Percentiles rank a stretch among this genome's conserved stretches.
These are phyloP conservation scores for Apodemus speciosus DNA, from an alignment of 2,113 vertebrate genomes.

Conservation along the genomic window DNA sequence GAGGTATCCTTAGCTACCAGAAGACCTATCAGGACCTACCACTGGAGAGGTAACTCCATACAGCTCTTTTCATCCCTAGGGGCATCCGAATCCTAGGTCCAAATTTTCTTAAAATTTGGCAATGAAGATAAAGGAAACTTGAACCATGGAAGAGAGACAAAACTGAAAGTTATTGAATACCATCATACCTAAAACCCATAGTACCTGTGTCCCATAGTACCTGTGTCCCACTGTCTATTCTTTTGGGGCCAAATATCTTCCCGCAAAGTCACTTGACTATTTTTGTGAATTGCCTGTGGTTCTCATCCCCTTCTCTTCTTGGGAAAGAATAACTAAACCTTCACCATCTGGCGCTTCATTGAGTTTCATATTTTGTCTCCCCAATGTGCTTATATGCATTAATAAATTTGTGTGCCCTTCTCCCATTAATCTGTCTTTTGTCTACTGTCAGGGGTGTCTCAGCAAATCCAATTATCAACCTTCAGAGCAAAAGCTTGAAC, in stretches of 20 bases:
- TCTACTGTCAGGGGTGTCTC: neutral
- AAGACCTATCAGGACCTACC: neutral
- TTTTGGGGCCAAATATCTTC: neutral
- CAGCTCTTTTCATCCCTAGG: neutral
- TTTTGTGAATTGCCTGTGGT: neutral
- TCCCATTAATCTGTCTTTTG: neutral
- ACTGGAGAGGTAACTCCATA: neutral
- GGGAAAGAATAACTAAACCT: neutral
- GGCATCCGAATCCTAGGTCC: too few relatives aligned
- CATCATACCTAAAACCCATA: neutral
- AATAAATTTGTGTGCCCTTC: neutral
- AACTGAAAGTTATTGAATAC: neutral
- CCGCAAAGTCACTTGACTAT: neutral
- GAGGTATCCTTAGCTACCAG: neutral
- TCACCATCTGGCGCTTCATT: neutral
- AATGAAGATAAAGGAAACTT: neutral
- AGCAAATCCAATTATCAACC: neutral
- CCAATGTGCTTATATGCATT: neutral
- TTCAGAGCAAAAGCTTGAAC: neutral
- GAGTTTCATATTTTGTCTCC: neutral
- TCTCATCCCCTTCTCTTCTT: neutral
- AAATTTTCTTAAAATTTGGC: neutral
- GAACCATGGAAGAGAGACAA: neutral
- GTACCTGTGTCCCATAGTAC: neutral
- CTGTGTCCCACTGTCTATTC: neutral